Evolutionary conservation across 2,888 invertebrate species (phyloP), one percentile per base, ranked within the genome.

Genomic region (Sepiola atlantica): DNA sequence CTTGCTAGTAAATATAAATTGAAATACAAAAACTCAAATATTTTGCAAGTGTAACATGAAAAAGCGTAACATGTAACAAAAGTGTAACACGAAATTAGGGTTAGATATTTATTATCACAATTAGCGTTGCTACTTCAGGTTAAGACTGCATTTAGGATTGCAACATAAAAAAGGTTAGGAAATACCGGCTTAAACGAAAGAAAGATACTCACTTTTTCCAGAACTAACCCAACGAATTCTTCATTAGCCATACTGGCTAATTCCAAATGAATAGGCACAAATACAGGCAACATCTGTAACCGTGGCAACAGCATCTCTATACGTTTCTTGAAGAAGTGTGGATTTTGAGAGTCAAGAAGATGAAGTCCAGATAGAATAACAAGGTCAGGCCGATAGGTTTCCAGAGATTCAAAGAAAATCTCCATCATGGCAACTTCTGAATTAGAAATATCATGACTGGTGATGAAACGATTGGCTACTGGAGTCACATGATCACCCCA

Each of bases 391-490:
- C 96, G 95, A 94, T 96, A 97, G 21, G 95, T 95, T 55, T 96
- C 95, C 8, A 97, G 95, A 94, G 97, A 97, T 95, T 95, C 94
- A 95, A 98, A 97, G 96, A 97, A 97, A 95, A 97, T 97, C 94
- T 97, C 96, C 93, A 97, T 95, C 95, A 96, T 95, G 10, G 96
- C 95, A 61, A 95, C 95, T 93, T 96, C 95, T 12, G 96, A 95
- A 96, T 97, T 97, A 95, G 97, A 97, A 94, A 97, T 96, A 95
- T 97, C 97, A 95, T 97, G 97, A 94, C 97, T 97, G 35, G 97
- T 97, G 95, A 97, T 97, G 95, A 97, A 97, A 45, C 97, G 95
- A 94, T 96, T 97, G 90, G 97, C 97, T 35, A 97, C 97, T 0
- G 97, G 97, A 1, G 97, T 96, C 24, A 96, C 96, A 94, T 96